These are phyloP conservation scores for Melanaphis sacchari DNA, from an alignment of 1,140 invertebrate species.

Conservation along the genomic window DNA sequence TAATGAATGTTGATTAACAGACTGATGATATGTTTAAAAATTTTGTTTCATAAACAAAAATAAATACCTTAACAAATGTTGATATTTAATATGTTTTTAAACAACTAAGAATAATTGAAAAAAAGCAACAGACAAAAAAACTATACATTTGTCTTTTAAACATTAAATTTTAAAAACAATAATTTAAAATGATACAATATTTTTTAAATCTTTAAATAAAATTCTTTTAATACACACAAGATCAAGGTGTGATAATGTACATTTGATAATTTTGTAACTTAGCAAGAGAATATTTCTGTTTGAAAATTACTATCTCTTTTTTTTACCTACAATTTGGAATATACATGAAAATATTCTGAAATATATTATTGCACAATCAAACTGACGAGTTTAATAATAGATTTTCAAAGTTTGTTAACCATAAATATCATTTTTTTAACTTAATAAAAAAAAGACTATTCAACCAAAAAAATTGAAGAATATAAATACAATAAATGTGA, in stretches of 20 bases:
- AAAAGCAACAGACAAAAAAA: not conserved
- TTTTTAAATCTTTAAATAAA: no score
- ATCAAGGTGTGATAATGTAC: no score
- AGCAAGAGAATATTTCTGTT: no score
- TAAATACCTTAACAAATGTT: not conserved
- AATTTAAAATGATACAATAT: no score
- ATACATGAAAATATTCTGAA: not conserved
- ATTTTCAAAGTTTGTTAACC: not conserved
- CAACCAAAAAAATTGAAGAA: not conserved
- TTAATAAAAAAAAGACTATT: not conserved
- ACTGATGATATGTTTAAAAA: not conserved
- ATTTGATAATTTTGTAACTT: no score
- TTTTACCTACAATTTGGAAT: not conserved
- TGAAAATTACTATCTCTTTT: not conserved
- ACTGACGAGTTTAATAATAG: not conserved
- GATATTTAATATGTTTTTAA: not conserved
- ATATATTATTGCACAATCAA: not conserved
- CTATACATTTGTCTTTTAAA: not conserved
- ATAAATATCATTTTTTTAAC: not conserved
- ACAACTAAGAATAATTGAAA: not conserved
- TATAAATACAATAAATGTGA: not conserved
- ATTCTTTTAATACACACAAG: no score
- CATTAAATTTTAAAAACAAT: not conserved
- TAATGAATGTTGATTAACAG: not conserved
- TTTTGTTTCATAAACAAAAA: constrained; percentile 5